Percentiles rank a stretch among this genome's conserved stretches.
These are phyloP conservation scores for Leptinotarsa lineolata DNA, from an alignment of 1,140 invertebrate genomes.

Conservation along the genomic window DNA sequence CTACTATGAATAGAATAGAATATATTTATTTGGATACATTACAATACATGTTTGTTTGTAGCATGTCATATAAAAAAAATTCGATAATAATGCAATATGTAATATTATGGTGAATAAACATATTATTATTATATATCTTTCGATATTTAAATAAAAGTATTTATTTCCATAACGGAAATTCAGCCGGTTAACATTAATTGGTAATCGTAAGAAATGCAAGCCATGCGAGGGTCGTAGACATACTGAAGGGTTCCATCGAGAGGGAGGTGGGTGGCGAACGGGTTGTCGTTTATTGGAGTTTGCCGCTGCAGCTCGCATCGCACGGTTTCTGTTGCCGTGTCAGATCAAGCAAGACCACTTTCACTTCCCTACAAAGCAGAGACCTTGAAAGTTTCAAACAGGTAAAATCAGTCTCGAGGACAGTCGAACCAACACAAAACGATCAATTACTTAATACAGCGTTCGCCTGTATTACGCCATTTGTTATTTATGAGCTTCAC, in stretches of 20 bases:
- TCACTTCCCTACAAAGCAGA: slow-evolving; percentile 57
- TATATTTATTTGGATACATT: no score
- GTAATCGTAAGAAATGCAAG: no score
- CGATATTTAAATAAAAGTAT: no score
- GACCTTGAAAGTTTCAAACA: slow-evolving; percentile 58
- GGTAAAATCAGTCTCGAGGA: slow-evolving; percentile 58
- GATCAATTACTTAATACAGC: slow-evolving; percentile 55
- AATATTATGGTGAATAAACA: no score
- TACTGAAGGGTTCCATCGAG: neutral
- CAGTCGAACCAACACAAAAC: slow-evolving; percentile 52
- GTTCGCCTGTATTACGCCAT: slow-evolving; percentile 49
- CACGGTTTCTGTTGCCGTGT: slow-evolving; percentile 45
- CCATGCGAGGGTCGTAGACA: no score
- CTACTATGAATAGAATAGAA: no score
- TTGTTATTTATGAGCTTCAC: slow-evolving; percentile 47
- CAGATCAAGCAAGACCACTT: slow-evolving; percentile 56
- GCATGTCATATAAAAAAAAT: no score
- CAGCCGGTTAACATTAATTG: no score
- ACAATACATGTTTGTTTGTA: no score
- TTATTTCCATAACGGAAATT: no score
- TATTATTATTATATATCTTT: no score
- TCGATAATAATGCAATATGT: no score
- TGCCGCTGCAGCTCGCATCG: slow-evolving; percentile 26
- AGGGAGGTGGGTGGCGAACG: neutral
- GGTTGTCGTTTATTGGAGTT: neutral